Percentiles rank a stretch among this genome's conserved stretches.
phyloP scores from a whole-genome alignment of 2,113 vertebrate genomes.

The Gasterosteus aculeatus region DNA sequence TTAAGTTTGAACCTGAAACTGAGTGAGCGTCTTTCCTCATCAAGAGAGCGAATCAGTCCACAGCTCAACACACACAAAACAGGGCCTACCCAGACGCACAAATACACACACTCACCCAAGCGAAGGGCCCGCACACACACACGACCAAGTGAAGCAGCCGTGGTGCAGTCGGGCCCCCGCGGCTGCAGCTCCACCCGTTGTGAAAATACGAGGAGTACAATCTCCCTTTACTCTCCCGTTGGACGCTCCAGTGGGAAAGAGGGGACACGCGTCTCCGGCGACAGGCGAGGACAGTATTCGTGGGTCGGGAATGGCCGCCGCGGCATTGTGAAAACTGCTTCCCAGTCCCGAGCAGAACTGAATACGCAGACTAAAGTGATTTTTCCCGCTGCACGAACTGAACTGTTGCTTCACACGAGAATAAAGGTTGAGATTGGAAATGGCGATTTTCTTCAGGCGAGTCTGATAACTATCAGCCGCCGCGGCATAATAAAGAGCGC shows the following conservation, averaged over 20 bases:
- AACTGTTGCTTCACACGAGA: slow-evolving; percentile 39
- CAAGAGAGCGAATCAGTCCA: slow-evolving; percentile 39
- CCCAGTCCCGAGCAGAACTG: slow-evolving; percentile 11
- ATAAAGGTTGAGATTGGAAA: slow-evolving; percentile 43
- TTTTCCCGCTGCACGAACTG: slow-evolving; percentile 1
- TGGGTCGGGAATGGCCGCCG: slow-evolving; percentile 10
- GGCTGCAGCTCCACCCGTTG: slow-evolving; percentile 64
- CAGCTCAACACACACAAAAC: slow-evolving; percentile 49
- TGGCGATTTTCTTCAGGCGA: slow-evolving; percentile 12
- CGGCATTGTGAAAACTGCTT: slow-evolving; percentile 29
- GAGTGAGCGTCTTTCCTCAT: slow-evolving; percentile 38
- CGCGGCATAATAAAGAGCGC: slow-evolving; percentile 7
- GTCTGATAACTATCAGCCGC: slow-evolving; percentile 39
- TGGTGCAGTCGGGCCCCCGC: slow-evolving; percentile 44
- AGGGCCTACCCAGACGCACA: slow-evolving; percentile 12
- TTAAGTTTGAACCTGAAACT: slow-evolving; percentile 13
- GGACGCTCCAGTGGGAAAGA: slow-evolving; percentile 35
- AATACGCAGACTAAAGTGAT: slow-evolving; percentile 26
- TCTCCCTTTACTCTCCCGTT: slow-evolving; percentile 42
- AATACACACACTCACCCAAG: background rate
- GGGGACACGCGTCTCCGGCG: slow-evolving; percentile 24
- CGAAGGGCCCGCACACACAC: background rate
- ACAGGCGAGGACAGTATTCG: slow-evolving; percentile 18
- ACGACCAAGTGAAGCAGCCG: slow-evolving; percentile 47
- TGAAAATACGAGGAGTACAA: slow-evolving; percentile 52